Conservation (phyloP, 2,113 vertebrate species). For the Peromyscus californicus region DNA sequence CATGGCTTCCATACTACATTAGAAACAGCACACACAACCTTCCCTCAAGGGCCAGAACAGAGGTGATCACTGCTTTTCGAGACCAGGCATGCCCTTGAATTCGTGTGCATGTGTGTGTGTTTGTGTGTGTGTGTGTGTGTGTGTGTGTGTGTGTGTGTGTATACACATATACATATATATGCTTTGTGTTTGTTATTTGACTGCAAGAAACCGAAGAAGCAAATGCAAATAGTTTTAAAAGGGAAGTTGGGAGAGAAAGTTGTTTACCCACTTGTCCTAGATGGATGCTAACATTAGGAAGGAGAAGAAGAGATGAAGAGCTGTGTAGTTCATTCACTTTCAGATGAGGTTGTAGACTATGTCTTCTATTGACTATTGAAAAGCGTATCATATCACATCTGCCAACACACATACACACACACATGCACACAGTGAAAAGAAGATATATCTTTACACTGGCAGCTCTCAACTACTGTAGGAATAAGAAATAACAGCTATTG, state of each 20-base stretch:
- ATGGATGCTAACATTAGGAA: not conserved
- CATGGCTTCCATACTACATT: not conserved
- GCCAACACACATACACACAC: not conserved
- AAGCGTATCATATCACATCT: not conserved
- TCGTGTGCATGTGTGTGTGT: not conserved
- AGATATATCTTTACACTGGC: not conserved
- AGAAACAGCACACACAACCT: conserved; percentile 26
- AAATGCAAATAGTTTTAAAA: conserved; percentile 30
- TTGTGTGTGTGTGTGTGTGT: too few species aligned
- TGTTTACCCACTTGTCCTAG: not conserved
- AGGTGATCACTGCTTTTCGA: not conserved
- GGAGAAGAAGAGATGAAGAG: not conserved
- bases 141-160: too few species aligned
- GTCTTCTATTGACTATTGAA: not conserved
- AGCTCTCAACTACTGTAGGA: not conserved
- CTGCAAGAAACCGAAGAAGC: conserved; percentile 1
- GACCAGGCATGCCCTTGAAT: not conserved
- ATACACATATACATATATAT: too few species aligned
- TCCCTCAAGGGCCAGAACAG: not conserved
- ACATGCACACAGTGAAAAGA: not conserved
- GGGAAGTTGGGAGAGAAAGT: not conserved
- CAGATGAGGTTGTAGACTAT: not conserved
- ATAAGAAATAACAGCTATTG: not conserved
- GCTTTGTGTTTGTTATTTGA: not conserved
- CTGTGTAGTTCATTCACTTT: not conserved